Conservation (phyloP, 1,140 invertebrate genomes). For the Saccostrea glomerata region DNA sequence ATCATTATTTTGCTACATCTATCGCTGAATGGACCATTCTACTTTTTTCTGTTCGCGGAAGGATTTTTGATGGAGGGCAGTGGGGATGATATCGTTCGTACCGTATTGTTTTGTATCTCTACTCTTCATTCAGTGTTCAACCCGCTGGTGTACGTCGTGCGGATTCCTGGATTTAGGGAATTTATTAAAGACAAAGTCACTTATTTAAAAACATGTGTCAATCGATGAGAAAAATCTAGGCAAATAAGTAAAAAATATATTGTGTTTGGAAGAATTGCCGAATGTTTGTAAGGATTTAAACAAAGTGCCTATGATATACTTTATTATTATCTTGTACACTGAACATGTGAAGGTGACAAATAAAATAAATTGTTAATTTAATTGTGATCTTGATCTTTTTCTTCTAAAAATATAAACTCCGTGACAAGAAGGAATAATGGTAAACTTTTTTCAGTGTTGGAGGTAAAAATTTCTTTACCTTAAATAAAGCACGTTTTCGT, state of each 20-base stretch:
- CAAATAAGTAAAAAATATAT: not conserved
- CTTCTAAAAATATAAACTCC: too few species aligned
- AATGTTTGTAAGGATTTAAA: too few species aligned
- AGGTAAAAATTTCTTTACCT: too few species aligned
- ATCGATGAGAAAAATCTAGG: not conserved
- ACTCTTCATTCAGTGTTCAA: not conserved
- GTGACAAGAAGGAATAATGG: too few species aligned
- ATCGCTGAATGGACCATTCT: not conserved
- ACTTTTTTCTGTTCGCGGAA: not conserved
- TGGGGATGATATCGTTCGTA: not conserved
- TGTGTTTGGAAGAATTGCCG: not conserved
- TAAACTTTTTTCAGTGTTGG: too few species aligned
- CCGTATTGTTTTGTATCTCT: not conserved
- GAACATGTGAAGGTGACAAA: too few species aligned
- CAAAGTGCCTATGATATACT: too few species aligned
- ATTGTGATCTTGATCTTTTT: too few species aligned
- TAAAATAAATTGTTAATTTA: too few species aligned
- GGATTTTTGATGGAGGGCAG: not conserved
- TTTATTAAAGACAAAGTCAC: slow-evolving; percentile 13
- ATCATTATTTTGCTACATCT: not conserved
- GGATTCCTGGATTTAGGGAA: not conserved
- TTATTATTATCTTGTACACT: too few species aligned
- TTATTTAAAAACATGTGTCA: not conserved
- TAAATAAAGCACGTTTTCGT: too few species aligned
- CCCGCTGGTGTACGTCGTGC: not conserved